Evolutionary conservation across 2,113 vertebrate species (phyloP), one percentile per base, ranked within the genome.

Genomic region (Bungarus multicinctus): DNA sequence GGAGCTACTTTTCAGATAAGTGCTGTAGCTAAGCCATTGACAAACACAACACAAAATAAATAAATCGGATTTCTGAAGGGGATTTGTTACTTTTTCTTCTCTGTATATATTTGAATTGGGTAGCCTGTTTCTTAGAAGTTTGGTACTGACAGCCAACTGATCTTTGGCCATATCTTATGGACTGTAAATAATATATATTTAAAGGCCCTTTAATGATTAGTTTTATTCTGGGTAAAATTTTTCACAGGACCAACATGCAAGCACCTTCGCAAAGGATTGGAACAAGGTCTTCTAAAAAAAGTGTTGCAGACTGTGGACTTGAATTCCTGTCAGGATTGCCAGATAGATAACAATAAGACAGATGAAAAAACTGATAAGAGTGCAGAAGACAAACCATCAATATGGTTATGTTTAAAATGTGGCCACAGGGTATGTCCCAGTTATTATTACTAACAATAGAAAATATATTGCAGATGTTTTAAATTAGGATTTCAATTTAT

Each of bases 371-470:
- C 96, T 55, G 97, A 98, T 53, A 94, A 97, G 27, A 98, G 98
- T 60, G 45, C 89, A 9, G 96, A 95, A 18, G 98, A 98, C 94
- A 92, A 95, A 34, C 94, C 96, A 60, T 94, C 96, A 0, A 91
- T 99, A 95, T 99, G 99, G 99, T 97, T 99, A 93, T 99, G 99
- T 97, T 97, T 99, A 93, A 99, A 99, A 98, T 99, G 99, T 94
- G 99, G 99, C 89, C 98, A 99, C 91, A 98, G 98, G 97, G 99
- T 99, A 98, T 95, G 52, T 95, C 22, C 88, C 86, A 23, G 92
- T 96, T 96, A 89, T 4, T n/a, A 91, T 92, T 53, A 94, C 54
- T 47, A 45, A 9, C 54, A 8, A 69, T 89, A 93, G 0, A 0
- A 92, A 60, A 54, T 87, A 9, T 27, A 9, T 57, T 27, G 53